Evolutionary conservation across 1,140 invertebrate species (phyloP).

Genomic region (Diachasmimorpha longicaudata): DNA sequence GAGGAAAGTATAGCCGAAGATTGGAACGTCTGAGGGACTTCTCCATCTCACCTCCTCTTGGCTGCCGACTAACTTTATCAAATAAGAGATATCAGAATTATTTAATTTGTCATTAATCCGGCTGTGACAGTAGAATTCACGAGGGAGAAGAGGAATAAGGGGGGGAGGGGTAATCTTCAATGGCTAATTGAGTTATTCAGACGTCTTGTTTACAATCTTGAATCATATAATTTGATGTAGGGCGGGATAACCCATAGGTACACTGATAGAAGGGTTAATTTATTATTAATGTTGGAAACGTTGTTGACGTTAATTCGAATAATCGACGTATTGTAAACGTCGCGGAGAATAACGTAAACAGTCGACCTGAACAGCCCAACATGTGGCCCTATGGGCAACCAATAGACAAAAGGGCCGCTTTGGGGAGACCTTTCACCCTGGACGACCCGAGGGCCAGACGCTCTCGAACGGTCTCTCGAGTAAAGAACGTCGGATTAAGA

Average conservation of each 20-base stretch:
- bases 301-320: too few relatives aligned
- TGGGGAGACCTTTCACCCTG: too few relatives aligned
- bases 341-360: too few relatives aligned
- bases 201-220: neutral
- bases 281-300: neutral
- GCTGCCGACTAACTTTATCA: slow-evolving; percentile 20
- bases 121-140: neutral
- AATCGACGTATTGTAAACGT: too few relatives aligned
- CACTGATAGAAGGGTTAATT: too few relatives aligned
- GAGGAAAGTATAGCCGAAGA: neutral
- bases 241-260: neutral
- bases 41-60: slow-evolving; percentile 11
- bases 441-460: too few relatives aligned
- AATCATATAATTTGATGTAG: neutral
- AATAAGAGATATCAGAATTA: slow-evolving; percentile 26
- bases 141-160: too few relatives aligned
- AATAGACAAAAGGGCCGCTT: too few relatives aligned
- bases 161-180: neutral
- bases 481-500: too few relatives aligned
- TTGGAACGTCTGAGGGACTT: slow-evolving; percentile 9
- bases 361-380: too few relatives aligned
- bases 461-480: too few relatives aligned
- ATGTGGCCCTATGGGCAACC: too few relatives aligned
- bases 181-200: neutral
- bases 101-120: slow-evolving; percentile 30